These are phyloP conservation scores for Rhodeus uyekii DNA, from an alignment of 2,797 vertebrate genomes.

Conservation along the genomic window DNA sequence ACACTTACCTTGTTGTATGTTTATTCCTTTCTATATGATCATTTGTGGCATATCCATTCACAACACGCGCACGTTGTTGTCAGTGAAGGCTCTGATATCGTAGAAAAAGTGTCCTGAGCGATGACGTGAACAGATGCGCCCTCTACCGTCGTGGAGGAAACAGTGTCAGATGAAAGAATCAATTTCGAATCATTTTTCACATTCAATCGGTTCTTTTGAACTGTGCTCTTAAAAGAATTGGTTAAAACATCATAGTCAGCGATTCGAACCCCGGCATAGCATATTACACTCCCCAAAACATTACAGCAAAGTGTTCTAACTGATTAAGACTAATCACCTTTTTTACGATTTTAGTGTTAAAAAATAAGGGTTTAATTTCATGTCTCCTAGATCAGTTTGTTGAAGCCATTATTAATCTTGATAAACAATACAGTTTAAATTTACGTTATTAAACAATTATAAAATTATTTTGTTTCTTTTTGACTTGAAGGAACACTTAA, in stretches of 20 bases:
- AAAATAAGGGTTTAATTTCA: background rate
- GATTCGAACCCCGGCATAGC: background rate
- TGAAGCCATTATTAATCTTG: background rate
- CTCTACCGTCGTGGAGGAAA: slow-evolving; percentile 30
- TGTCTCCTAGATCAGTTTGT: background rate
- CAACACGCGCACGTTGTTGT: slow-evolving; percentile 56
- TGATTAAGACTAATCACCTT: too few species aligned
- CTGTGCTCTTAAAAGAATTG: background rate
- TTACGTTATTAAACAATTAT: background rate
- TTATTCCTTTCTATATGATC: background rate
- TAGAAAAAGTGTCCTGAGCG: background rate
- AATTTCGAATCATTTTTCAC: too few species aligned
- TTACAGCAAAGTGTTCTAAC: too few species aligned
- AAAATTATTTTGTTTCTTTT: background rate
- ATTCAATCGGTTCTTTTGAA: background rate
- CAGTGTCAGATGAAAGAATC: too few species aligned
- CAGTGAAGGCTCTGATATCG: slow-evolving; percentile 37
- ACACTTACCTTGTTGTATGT: background rate
- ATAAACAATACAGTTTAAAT: background rate
- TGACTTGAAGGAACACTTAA: too few species aligned
- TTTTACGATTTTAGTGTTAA: background rate
- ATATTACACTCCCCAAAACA: too few species aligned
- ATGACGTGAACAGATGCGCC: background rate
- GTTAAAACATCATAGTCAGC: background rate
- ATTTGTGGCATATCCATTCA: background rate